These are phyloP conservation scores for Drosophila koepferae DNA, from an alignment of 2,888 invertebrate species.

Conservation along the genomic window DNA sequence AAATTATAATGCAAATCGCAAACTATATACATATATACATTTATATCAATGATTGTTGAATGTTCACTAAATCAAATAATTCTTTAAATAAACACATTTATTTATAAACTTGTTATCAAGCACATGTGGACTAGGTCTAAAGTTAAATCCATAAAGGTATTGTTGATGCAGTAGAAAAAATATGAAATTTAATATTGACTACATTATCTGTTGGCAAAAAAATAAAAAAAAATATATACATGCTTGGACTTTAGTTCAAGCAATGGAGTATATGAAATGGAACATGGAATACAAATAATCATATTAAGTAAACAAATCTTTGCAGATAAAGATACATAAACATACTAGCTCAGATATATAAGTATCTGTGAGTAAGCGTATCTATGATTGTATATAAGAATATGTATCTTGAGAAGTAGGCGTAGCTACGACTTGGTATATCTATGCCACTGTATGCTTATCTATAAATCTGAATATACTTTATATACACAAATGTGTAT, in stretches of 20 bases:
- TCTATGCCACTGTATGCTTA: background rate
- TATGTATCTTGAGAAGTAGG: background rate
- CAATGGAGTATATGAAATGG: background rate
- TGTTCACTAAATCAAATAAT: background rate
- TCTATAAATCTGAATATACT: background rate
- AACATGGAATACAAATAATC: background rate
- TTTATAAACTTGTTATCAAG: constrained; percentile 14
- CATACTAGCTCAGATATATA: background rate
- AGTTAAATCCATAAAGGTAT: background rate
- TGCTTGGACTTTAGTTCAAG: constrained; percentile 1
- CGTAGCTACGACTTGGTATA: background rate
- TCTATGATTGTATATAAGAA: background rate
- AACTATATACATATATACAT: background rate
- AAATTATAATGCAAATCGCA: background rate
- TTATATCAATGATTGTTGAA: background rate
- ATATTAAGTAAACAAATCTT: background rate
- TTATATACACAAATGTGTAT: background rate
- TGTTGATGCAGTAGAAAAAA: constrained; percentile 1
- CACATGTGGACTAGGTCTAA: constrained; percentile 1
- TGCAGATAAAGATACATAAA: background rate
- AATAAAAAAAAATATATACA: background rate
- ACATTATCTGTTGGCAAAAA: background rate
- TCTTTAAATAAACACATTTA: background rate
- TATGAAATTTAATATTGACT: background rate
- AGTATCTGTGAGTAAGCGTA: background rate